These are phyloP conservation scores for Chironomus riparius DNA, from an alignment of 2,888 invertebrate species.

Conservation along the genomic window DNA sequence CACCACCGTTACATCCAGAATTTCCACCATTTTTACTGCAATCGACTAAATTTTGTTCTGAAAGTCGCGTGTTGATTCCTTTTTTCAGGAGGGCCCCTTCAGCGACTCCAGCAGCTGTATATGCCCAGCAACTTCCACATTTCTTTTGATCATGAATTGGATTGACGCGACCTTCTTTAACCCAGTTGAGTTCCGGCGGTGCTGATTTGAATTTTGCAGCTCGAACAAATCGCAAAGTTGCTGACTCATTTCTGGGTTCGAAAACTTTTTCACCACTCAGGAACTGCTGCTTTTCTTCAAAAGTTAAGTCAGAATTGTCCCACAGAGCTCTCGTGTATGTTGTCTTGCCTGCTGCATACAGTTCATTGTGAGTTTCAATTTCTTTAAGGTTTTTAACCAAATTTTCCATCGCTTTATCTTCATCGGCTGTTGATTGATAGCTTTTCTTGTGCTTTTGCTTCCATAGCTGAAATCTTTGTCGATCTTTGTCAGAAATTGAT, in stretches of 20 bases:
- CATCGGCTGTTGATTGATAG: not conserved
- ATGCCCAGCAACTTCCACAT: conserved; percentile 5
- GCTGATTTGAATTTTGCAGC: not conserved
- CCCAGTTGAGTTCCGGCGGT: not conserved
- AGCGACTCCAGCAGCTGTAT: conserved; percentile 3
- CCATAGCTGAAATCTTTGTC: not conserved
- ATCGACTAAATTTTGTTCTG: conserved; percentile 12
- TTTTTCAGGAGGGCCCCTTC: not conserved
- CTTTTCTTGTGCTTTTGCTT: not conserved
- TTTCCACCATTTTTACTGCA: not conserved
- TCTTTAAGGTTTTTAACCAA: not conserved
- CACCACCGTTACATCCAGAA: conserved; percentile 7
- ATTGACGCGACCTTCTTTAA: not conserved
- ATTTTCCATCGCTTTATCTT: not conserved
- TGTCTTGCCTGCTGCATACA: not conserved
- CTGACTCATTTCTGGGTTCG: not conserved
- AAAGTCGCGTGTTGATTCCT: not conserved
- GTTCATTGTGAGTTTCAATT: not conserved
- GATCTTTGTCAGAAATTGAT: not conserved
- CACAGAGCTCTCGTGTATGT: not conserved
- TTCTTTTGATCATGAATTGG: not conserved
- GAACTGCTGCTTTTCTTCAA: not conserved
- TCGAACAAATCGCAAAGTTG: not conserved
- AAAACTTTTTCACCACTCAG: not conserved
- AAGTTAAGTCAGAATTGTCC: not conserved